Percentiles rank a stretch among this genome's conserved stretches.
Conservation (phyloP, 2,113 vertebrate species). For the Desmodus rotundus region DNA sequence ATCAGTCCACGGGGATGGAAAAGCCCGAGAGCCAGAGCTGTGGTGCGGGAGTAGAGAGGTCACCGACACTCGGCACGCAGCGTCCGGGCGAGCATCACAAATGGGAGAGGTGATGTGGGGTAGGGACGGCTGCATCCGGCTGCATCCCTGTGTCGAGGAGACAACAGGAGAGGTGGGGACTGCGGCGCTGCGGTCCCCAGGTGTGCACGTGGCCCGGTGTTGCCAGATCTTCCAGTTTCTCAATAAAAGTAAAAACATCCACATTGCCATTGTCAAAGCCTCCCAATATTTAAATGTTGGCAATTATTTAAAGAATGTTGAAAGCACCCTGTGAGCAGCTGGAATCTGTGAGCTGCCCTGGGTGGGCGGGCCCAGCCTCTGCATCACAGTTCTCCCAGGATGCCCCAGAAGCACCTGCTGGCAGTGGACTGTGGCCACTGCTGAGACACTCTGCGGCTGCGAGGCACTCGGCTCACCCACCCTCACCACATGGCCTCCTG, state of each 20-base stretch:
- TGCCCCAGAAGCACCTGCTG: rapidly evolving
- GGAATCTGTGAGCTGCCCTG: no score
- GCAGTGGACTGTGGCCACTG: background rate
- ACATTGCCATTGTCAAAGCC: background rate
- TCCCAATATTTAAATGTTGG: background rate
- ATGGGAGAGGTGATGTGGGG: rapidly evolving
- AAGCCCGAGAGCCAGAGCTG: background rate
- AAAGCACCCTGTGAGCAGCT: background rate
- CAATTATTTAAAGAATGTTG: background rate
- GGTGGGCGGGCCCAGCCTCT: rapidly evolving
- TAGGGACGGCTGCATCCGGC: rapidly evolving
- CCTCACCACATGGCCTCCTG: rapidly evolving
- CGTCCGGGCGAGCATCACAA: rapidly evolving
- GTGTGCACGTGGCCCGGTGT: background rate
- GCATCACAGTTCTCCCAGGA: background rate
- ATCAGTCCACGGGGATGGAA: background rate
- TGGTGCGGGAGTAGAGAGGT: background rate
- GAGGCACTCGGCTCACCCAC: background rate
- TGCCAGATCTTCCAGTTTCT: background rate
- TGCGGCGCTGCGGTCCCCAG: rapidly evolving
- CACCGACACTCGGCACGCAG: rapidly evolving
- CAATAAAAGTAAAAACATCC: background rate
- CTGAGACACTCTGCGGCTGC: background rate
- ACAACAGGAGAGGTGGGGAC: background rate
- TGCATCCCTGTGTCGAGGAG: background rate